A percentile compares a stretch with the other conserved stretches of the same genome.
Conservation (phyloP, 2,888 invertebrate species). For the Periphyllus acericola region DNA sequence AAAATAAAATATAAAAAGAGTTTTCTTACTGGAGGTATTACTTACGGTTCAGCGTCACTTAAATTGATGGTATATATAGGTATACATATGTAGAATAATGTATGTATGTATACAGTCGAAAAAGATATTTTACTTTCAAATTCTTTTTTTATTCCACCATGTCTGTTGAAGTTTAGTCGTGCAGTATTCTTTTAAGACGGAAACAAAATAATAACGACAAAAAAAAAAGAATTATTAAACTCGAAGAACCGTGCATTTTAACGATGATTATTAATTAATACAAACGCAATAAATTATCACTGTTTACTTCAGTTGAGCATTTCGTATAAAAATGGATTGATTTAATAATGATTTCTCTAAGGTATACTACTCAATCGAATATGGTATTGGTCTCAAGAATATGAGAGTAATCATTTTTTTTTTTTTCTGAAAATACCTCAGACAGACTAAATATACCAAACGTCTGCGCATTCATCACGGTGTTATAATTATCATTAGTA, state of each 20-base stretch:
- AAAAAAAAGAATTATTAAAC: not conserved
- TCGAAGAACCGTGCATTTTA: not conserved
- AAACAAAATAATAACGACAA: not conserved
- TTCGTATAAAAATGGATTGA: too few relatives aligned
- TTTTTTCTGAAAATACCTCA: too few relatives aligned
- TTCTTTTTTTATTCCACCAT: constrained; percentile 28
- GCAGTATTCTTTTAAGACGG: not conserved
- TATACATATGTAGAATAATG: constrained; percentile 12
- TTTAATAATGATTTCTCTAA: too few relatives aligned
- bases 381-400: too few relatives aligned
- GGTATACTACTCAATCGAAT: too few relatives aligned
- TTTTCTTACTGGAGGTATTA: constrained; percentile 52
- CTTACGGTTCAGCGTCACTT: constrained; percentile 56
- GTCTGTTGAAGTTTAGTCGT: not conserved
- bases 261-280: too few relatives aligned
- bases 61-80: constrained; percentile 48
- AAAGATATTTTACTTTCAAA: constrained; percentile 53
- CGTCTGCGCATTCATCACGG: too few relatives aligned
- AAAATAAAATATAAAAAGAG: constrained; percentile 43
- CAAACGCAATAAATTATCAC: too few relatives aligned
- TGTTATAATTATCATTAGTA: too few relatives aligned
- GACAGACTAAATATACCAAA: too few relatives aligned
- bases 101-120: constrained; percentile 19
- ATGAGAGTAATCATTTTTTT: too few relatives aligned
- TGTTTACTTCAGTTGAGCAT: too few relatives aligned